Evolutionary conservation across 2,888 invertebrate species (phyloP), one percentile per base, ranked within the genome.

Genomic region (Plemyria rubiginata): DNA sequence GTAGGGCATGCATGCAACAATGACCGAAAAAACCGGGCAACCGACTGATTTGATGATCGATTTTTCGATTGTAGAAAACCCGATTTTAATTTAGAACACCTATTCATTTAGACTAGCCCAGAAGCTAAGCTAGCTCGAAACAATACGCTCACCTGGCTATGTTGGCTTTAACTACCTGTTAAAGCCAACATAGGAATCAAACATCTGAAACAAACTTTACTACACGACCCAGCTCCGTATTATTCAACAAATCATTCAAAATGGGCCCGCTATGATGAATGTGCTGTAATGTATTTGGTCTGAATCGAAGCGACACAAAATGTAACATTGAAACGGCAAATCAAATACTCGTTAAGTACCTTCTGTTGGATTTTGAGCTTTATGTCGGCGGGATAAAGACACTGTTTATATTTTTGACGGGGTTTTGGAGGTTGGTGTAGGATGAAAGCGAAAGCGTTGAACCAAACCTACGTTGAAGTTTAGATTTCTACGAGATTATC

Each of bases 281-380:
- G 68, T 72, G 70, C 67, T 74, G 70, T 78, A 78, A 79, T 77
- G 74, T 80, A 74, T 79, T 76, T 75, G 78, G 72, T 72, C 71
- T 69, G 74, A 76, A 78, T 78, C 71, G 77, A 75, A 74, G 70
- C 68, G 72, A 73, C 75, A 76, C 79, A 77, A 75, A 76, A 74
- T 74, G 74, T 74, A 70, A 77, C 75, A 77, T 75, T 67, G 68
- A 76, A 79, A 77, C 78, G 74, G 76, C 75, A 79, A 82, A 85
- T 84, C 84, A 84, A 84, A 85, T 76, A 78, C 80, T 82, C 81
- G 81, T 85, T 82, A 82, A 72, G 56, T 58, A 48, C 15, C 22
- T 43, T 60, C 54, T 53, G 65, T 56, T 57, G 71, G 66, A 80
- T 72, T 75, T 68, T 74, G 67, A 68, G 78, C 77, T 68, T 66